phyloP scores from a whole-genome alignment of 2,888 invertebrate species.

The Sclerodermus sp. region DNA sequence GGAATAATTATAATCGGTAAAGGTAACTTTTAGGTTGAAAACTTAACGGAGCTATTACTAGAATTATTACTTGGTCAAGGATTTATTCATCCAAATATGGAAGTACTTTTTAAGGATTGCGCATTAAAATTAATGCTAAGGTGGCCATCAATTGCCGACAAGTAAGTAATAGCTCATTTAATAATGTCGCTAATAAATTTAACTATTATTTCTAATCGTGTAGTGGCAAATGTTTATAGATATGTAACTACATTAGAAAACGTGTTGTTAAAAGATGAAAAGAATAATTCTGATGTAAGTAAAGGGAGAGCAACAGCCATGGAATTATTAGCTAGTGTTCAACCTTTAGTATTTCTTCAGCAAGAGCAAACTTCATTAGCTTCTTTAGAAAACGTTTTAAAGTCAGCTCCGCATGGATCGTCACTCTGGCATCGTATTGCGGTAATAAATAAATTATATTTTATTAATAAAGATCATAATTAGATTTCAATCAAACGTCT shows the following conservation, averaged over 20 bases:
- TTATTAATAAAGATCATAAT: background rate
- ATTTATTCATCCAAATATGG: slow-evolving; percentile 51
- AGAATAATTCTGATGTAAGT: slow-evolving; percentile 32
- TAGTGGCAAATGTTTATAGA: slow-evolving; percentile 22
- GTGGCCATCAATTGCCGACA: slow-evolving; percentile 53
- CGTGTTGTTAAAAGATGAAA: slow-evolving; percentile 42
- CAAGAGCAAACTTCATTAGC: slow-evolving; percentile 35
- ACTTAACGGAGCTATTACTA: slow-evolving; percentile 49
- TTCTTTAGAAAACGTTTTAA: slow-evolving; percentile 42
- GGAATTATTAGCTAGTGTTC: slow-evolving; percentile 48
- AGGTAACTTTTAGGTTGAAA: slow-evolving; percentile 44
- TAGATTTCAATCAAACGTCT: too few relatives aligned
- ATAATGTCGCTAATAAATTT: too few relatives aligned
- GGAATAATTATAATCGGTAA: background rate
- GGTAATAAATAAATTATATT: slow-evolving; percentile 31
- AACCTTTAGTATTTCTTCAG: slow-evolving; percentile 47
- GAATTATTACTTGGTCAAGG: slow-evolving; percentile 50
- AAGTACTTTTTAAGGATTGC: slow-evolving; percentile 51
- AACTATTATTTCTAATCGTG: background rate
- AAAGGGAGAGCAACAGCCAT: slow-evolving; percentile 46
- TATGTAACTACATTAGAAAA: slow-evolving; percentile 47
- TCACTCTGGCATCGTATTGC: slow-evolving; percentile 50
- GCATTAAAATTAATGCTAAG: slow-evolving; percentile 53
- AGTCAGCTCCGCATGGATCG: slow-evolving; percentile 43
- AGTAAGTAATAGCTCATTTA: slow-evolving; percentile 22